Conservation (phyloP, 2,113 vertebrate species). For the Phaethornis superciliosus region DNA sequence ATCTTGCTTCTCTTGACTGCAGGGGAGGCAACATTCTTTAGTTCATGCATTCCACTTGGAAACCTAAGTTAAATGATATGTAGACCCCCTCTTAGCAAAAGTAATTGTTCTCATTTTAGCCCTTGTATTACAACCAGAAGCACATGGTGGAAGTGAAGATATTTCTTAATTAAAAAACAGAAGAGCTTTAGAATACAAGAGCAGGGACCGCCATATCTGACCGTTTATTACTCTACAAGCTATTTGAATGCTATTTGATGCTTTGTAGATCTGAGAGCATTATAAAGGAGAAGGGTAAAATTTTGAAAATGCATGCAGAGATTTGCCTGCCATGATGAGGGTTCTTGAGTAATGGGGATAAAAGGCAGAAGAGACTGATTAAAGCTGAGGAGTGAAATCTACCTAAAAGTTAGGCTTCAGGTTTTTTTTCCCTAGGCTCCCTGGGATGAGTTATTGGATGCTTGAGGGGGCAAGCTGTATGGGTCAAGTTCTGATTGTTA, state of each 20-base stretch:
- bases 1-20: background rate
- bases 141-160: slow-evolving; percentile 7
- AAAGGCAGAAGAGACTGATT: background rate
- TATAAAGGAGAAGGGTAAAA: background rate
- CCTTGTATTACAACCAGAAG: slow-evolving; percentile 6
- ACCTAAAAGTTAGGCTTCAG: background rate
- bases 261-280: background rate
- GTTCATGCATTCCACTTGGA: slow-evolving; percentile 20
- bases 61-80: background rate
- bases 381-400: background rate
- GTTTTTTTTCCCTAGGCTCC: background rate
- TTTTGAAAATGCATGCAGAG: background rate
- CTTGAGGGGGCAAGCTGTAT: background rate
- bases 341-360: background rate
- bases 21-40: slow-evolving; percentile 22
- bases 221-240: background rate
- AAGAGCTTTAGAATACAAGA: background rate
- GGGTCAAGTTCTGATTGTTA: background rate
- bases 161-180: slow-evolving; percentile 50
- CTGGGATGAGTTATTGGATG: background rate
- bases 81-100: background rate
- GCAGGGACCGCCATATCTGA: background rate
- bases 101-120: slow-evolving; percentile 10
- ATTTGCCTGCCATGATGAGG: background rate
- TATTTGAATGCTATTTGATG: background rate